Evolutionary conservation across 2,888 invertebrate species (phyloP), one percentile per base, ranked within the genome.

Genomic region (Lasioglossum calceatum): DNA sequence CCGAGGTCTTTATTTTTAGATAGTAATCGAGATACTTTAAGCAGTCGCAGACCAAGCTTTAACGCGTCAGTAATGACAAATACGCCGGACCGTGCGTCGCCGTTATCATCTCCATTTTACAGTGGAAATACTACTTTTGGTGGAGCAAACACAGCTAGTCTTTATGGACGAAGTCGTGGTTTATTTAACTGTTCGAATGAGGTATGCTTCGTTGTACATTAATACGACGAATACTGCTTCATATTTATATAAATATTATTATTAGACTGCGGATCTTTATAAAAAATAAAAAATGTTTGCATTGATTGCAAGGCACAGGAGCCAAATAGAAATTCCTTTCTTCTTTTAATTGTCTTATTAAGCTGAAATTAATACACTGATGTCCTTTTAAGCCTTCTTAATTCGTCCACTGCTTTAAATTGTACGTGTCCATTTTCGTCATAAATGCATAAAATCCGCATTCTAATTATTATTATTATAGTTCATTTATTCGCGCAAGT

Each of bases 41-140:
- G 96, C 87, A 95, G 96, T 81, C 94, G 96, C 87, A 94, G 95
- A 83, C 96, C 96, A 47, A 95, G 96, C 61, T 96, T 96, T 91
- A 96, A 96, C 89, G 95, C 96, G 7, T 96, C 96, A 36, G 92
- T 96, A 70, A 95, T 96, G 91, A 95, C 94, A 84, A 96, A 95
- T 58, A 91, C 95, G 64, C 93, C 95, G 64, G 95, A 96, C 85
- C 95, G 95, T 86, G 95, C 95, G 75, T 93, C 96, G 39, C 90
- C 93, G 0, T 86, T 95, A 19, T 95, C 95, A 75, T 98, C 98
- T 2, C 97, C 98, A 23, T 98, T 98, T 94, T 98, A 98, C 93
- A 96, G 96, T 87, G 98, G 98, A 42, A 96, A 96, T 86, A 98
- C 97, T 1, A 97, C 96, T 88, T 98, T 97, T 94, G 98, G 98